Base-by-base conservation (phyloP, 2,888 invertebrate species). In the Diarsia rubi region DNA sequence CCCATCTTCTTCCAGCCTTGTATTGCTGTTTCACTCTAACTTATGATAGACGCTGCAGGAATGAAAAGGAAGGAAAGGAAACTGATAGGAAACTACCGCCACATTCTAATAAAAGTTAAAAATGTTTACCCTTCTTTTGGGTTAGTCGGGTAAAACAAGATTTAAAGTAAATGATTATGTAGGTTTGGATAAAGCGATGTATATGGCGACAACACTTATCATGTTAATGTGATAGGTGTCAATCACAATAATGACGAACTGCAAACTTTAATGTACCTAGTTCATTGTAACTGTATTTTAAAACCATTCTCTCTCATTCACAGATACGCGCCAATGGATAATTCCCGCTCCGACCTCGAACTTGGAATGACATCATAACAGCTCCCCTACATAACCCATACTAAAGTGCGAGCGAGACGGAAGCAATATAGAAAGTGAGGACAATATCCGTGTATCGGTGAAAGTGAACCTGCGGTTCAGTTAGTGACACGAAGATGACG, bases 401-500 rank as follows among this genome's bases (percentile, higher is more conserved):
- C 59, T 0, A 37, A 44, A 19, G 87, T 67, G 84, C 54, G 72
- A 87, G 87, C 63, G 86, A 82, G 82, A 84, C 70, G 67, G 77
- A 74, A 73, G 74, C 60, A 80, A 68, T 86, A 42, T 82, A 82
- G 87, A 89, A 88, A 90, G 90, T 89, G 88, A 81, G 62, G 74
- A 72, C 81, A 69, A 87, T 69, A 86, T 68, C 21, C 63, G 85
- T 70, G 74, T 49, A 73, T 73, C 65, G 72, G 83, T 83, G 83
- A 86, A 86, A 86, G 86, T 88, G 86, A 82, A 69, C 70, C 63
- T 57, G 54, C 65, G 66, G 19, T 79, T 72, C 45, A 57, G 60
- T 84, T 74, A 77, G 83, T 73, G 79, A 65, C 63, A 76, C 80
- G 37, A 89, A 73, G 79, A 95, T 93, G 92, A 92, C 93, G 88